A percentile compares a stretch with the other conserved stretches of the same genome.
These are phyloP conservation scores for Micromys minutus DNA, from an alignment of 2,113 vertebrate species.

Conservation along the genomic window DNA sequence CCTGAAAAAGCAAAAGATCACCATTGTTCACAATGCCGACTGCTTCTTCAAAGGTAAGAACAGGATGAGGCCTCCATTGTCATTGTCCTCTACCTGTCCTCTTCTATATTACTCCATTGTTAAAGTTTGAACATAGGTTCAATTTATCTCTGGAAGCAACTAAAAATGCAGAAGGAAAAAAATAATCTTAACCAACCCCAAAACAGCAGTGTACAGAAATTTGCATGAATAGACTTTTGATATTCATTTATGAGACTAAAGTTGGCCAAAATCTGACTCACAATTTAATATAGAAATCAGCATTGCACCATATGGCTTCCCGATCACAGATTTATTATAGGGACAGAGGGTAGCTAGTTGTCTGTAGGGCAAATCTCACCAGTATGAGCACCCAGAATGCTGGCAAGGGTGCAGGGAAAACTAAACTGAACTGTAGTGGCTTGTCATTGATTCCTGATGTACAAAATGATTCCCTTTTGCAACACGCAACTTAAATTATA, in stretches of 20 bases:
- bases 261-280: conserved; percentile 61
- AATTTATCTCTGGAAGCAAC: background rate
- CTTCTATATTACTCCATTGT: background rate
- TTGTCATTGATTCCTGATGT: conserved; percentile 40
- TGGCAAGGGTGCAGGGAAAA: background rate
- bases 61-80: background rate
- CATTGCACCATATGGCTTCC: conserved; percentile 62
- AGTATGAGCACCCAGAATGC: conserved; percentile 28
- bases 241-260: conserved; percentile 19
- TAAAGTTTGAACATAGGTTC: background rate
- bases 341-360: conserved; percentile 9
- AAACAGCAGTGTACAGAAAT: background rate
- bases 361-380: background rate
- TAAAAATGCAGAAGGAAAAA: background rate
- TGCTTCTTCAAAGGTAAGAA: conserved; percentile 96
- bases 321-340: conserved; percentile 9
- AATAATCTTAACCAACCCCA: background rate
- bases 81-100: background rate
- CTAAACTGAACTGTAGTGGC: conserved; percentile 14
- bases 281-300: conserved; percentile 59
- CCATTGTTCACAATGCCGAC: conserved; percentile 95
- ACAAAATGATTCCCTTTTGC: background rate
- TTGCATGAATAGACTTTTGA: background rate
- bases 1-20: conserved; percentile 90
- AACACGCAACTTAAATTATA: background rate